These are phyloP conservation scores for Trichogramma pretiosum DNA, from an alignment of 1,140 invertebrate genomes.

Conservation along the genomic window DNA sequence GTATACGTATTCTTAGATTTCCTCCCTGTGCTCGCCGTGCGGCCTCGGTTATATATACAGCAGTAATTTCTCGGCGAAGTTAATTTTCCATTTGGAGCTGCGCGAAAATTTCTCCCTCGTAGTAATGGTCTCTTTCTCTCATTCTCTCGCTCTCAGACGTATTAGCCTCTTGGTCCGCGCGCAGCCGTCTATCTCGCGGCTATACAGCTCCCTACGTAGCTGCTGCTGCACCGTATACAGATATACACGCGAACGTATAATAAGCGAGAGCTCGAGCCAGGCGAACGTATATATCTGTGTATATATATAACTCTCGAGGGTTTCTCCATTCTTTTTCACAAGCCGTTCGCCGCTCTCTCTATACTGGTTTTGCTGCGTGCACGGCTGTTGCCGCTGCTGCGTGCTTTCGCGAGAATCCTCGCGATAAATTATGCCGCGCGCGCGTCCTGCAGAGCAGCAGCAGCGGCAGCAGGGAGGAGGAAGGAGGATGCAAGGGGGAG, in stretches of 20 bases:
- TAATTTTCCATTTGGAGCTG: conserved; percentile 37
- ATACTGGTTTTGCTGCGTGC: too few relatives aligned
- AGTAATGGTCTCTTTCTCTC: too few relatives aligned
- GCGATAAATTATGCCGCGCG: conserved; percentile 47
- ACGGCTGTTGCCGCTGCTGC: too few relatives aligned
- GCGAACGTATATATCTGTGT: too few relatives aligned
- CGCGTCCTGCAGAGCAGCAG: conserved; percentile 1
- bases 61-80: too few relatives aligned
- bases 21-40: too few relatives aligned
- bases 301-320: too few relatives aligned
- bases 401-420: conserved; percentile 47
- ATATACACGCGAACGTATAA: too few relatives aligned
- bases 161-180: conserved; percentile 30
- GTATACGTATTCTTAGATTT: too few relatives aligned
- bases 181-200: conserved; percentile 19
- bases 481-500: conserved; percentile 23
- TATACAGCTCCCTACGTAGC: neutral
- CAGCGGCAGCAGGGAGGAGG: conserved; percentile 11
- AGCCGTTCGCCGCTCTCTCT: conserved; percentile 21
- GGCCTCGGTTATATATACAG: neutral
- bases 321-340: conserved; percentile 5
- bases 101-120: conserved; percentile 27
- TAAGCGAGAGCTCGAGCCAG: too few relatives aligned
- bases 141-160: too few relatives aligned
- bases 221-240: too few relatives aligned